Conservation (phyloP, 2,888 invertebrate species). For the Trichopoda pennipes region DNA sequence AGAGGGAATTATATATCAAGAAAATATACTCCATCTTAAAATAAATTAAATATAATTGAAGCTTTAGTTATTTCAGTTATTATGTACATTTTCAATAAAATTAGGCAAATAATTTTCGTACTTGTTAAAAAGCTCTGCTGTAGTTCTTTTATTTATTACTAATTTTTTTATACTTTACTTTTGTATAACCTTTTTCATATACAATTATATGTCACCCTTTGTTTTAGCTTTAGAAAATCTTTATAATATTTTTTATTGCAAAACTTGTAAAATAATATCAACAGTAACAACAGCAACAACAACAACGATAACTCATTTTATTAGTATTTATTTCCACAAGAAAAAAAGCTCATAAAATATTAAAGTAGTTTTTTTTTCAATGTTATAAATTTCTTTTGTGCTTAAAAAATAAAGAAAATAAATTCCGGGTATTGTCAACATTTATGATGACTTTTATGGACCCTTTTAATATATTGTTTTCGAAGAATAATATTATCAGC, state of each 20-base stretch:
- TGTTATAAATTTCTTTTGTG: conserved; percentile 25
- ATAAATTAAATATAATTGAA: too few species aligned
- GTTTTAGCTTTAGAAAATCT: conserved; percentile 30
- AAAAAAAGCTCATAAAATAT: conserved; percentile 57
- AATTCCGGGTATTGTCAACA: conserved; percentile 59
- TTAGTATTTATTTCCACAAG: conserved; percentile 54
- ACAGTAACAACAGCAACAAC: conserved; percentile 51
- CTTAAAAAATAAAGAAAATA: conserved; percentile 32
- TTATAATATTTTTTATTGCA: conserved; percentile 18
- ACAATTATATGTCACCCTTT: conserved; percentile 5
- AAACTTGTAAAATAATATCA: conserved; percentile 53
- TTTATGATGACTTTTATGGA: conserved; percentile 68
- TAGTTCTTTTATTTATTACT: too few species aligned
- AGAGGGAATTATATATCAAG: too few species aligned
- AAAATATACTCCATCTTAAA: too few species aligned
- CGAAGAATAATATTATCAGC: conserved; percentile 21
- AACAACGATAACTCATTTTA: conserved; percentile 59
- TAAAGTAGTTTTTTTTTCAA: conserved; percentile 53
- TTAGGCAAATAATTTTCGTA: too few species aligned
- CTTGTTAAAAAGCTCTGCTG: too few species aligned
- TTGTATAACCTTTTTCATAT: background rate
- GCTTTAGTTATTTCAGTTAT: too few species aligned
- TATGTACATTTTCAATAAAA: too few species aligned
- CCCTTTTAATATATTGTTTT: conserved; percentile 52
- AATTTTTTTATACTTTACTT: too few species aligned